Evolutionary conservation across 2,888 invertebrate species (phyloP), one percentile per base, ranked within the genome.

Genomic region (Elysia crispata): DNA sequence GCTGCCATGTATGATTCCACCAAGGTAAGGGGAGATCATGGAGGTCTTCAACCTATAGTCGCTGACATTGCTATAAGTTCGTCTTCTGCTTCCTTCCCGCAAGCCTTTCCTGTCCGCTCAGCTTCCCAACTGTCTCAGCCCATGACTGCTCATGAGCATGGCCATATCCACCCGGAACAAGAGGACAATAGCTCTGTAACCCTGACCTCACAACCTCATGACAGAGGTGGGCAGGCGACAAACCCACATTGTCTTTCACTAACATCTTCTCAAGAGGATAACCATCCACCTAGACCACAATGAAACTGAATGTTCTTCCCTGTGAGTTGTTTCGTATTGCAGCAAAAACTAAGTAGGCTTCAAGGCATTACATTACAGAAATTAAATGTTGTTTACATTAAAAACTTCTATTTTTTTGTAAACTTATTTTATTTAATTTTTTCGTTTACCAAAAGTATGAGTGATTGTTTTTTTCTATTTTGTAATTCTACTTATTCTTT

Each of bases 171-270:
- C 31, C 67, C 50, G 23, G 31, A 50, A 11, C 3, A 25, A n/a
- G 57, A 57, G 8, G 64, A 31, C n/a, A 30, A 18, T 41, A 41
- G 5, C 11, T 41, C 41, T 41, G 41, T 11, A 3, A 41, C 41
- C 3, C 41, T 54, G 54, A 28, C 20, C 66, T 50, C 15, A 13
- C 50, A 41, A 25, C 50, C 28, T 28, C 28, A 3, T n/a, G 67
- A n/a, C 3, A 30, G 11, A 23, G 28, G 6, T 23, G 30, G 23
- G 0, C n/a, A 28, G 15, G 31, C 67, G 67, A 30, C 23, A 49
- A 41, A 62, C 70, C 64, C 77, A 23, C 77, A 72, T 33, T 70
- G 77, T 77, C 77, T 77, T 77, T 77, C 77, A 70, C 41, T 77
- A 33, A 41, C 77, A 60, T n/a, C 41, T 41, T 3, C 69, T 25